phyloP scores from a whole-genome alignment of 2,797 vertebrate genomes.

The Falco columbarius region DNA sequence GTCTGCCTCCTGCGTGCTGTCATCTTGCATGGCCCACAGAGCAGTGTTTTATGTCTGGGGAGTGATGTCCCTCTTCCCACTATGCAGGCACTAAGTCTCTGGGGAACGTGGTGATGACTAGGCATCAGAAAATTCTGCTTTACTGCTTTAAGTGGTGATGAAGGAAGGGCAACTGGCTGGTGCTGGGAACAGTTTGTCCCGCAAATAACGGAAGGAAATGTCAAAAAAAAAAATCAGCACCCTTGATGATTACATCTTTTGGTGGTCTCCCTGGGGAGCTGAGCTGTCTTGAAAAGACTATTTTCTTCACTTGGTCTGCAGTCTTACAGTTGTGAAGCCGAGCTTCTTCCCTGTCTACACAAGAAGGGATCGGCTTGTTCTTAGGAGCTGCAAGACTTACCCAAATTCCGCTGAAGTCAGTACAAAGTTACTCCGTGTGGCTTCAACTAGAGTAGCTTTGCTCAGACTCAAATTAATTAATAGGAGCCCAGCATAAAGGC shows the following conservation, averaged over 20 bases:
- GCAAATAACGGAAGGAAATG: not conserved
- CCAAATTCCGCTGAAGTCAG: not conserved
- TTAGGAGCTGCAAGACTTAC: not conserved
- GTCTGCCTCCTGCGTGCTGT: not conserved
- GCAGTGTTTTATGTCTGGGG: not conserved
- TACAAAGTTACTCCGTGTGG: not conserved
- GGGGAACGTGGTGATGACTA: fast-evolving
- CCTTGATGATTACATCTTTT: not conserved
- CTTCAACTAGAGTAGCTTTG: not conserved
- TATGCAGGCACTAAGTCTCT: not conserved
- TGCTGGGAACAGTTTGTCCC: not conserved
- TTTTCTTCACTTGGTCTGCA: not conserved
- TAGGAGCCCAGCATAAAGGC: not conserved
- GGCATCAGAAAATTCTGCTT: not conserved
- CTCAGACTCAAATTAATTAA: not conserved
- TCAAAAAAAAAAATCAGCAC: not conserved
- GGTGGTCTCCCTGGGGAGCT: not conserved
- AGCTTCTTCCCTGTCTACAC: not conserved
- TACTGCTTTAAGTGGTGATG: not conserved
- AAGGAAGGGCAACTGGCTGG: not conserved
- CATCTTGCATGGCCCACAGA: not conserved
- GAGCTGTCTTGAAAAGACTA: not conserved
- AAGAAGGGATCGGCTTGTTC: not conserved
- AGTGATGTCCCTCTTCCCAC: not conserved
- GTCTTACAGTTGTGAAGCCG: not conserved